Percentiles rank a stretch among this genome's conserved stretches.
phyloP scores from a whole-genome alignment of 2,888 invertebrate genomes.

The Hermodice carunculata region DNA sequence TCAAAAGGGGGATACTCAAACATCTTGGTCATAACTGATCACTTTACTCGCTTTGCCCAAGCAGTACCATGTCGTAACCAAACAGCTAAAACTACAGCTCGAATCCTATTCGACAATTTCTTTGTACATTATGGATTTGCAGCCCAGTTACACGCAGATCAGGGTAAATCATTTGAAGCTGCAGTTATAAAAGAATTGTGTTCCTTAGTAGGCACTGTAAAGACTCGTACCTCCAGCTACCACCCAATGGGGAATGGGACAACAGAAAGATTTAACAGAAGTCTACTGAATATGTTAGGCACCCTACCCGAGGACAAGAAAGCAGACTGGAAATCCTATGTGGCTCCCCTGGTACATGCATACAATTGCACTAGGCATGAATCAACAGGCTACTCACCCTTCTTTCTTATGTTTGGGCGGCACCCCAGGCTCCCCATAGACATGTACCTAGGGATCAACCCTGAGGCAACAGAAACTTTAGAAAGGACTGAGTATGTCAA shows the following conservation, averaged over 20 bases:
- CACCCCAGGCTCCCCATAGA: slow-evolving; percentile 20
- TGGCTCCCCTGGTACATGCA: slow-evolving; percentile 22
- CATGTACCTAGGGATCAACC: slow-evolving; percentile 1
- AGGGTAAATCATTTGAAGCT: slow-evolving; percentile 29
- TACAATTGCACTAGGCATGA: slow-evolving; percentile 33
- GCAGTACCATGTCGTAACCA: neutral
- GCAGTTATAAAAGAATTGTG: slow-evolving; percentile 31
- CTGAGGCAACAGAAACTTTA: neutral
- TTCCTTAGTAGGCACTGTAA: slow-evolving; percentile 17
- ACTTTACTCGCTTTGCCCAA: neutral
- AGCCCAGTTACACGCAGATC: neutral
- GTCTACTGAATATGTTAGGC: slow-evolving; percentile 30
- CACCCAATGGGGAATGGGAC: slow-evolving; percentile 24
- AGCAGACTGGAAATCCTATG: slow-evolving; percentile 22
- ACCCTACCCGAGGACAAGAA: slow-evolving; percentile 28
- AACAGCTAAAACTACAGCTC: neutral
- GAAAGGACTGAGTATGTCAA: neutral
- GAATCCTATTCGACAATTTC: neutral
- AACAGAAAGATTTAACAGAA: slow-evolving; percentile 30
- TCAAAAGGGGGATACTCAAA: neutral
- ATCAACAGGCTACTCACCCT: slow-evolving; percentile 18
- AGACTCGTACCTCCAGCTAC: slow-evolving; percentile 32
- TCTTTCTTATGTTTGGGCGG: slow-evolving; percentile 31
- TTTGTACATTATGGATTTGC: neutral
- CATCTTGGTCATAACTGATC: neutral